phyloP scores from a whole-genome alignment of 1,140 invertebrate genomes.

The Hormaphis cornu region DNA sequence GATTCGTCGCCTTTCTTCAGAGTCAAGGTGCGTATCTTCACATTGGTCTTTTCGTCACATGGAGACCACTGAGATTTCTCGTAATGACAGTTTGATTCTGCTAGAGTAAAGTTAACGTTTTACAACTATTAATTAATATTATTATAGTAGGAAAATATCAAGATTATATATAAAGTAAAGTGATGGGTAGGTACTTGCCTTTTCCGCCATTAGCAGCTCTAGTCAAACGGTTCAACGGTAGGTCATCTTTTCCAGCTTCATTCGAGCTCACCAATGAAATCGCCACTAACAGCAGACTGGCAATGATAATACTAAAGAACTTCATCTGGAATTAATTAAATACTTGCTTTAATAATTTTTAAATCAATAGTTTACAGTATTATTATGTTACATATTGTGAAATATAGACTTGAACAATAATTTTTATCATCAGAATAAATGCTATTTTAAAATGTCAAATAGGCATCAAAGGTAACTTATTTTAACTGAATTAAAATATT shows the following conservation, averaged over 20 bases:
- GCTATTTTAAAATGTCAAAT: too few relatives aligned
- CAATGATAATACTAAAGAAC: slow-evolving; percentile 12
- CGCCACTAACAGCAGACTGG: background rate
- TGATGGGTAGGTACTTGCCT: background rate
- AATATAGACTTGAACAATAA: too few relatives aligned
- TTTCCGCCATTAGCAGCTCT: slow-evolving; percentile 1
- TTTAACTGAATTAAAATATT: too few relatives aligned
- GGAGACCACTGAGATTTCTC: slow-evolving; percentile 74
- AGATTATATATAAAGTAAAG: background rate
- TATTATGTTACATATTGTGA: too few relatives aligned
- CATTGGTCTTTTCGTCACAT: slow-evolving; percentile 71
- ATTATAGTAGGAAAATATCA: background rate
- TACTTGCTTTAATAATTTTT: too few relatives aligned
- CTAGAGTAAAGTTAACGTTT: slow-evolving; percentile 26
- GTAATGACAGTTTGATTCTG: slow-evolving; percentile 60
- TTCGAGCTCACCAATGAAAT: slow-evolving; percentile 14
- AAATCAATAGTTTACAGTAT: too few relatives aligned
- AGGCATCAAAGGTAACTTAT: too few relatives aligned
- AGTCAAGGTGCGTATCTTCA: slow-evolving; percentile 64
- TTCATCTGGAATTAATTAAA: slow-evolving; percentile 23
- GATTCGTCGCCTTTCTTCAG: slow-evolving; percentile 64
- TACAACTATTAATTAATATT: background rate
- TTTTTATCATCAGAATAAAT: too few relatives aligned
- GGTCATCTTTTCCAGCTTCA: background rate
- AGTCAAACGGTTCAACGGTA: background rate